Evolutionary conservation across 2,113 vertebrate species (phyloP), one percentile per base, ranked within the genome.

Genomic region (Eleginops maclovinus): DNA sequence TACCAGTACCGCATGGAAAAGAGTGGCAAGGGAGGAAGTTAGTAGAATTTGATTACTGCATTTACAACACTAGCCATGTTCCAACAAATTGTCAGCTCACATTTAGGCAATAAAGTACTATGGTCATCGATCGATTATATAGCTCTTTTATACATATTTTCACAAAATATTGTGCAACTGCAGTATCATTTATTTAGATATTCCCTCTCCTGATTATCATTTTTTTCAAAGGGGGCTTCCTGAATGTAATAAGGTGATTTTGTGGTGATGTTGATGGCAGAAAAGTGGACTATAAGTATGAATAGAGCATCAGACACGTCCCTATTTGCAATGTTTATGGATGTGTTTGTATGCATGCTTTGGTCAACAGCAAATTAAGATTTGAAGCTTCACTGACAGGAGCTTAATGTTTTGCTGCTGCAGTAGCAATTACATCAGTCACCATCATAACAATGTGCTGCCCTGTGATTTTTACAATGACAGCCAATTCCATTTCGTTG

Each of bases 1-100:
- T 98, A 98, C 88, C 98, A 99, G 91, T 97, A 98, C 87, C 96
- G 96, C 53, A 95, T 98, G 97, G 97, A 98, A 92, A 98, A 97
- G 91, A 95, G 94, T 2, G 94, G 95, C 88, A 95, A 96, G 88
- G 96, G 96, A 68, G 97, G 96, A 95, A 98, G 98, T 99, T 95
- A 74, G 98, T 94, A 85, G 17, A 43, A 2, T 15, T 49, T 21
- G 9, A 62, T 72, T 62, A 50, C 13, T 80, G 26, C 28, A 44
- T 17, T 19, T 68, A 47, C 4, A 54, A 12, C 22, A 31, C 9
- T 51, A 36, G 43, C 24, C 46, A 21, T 54, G 72, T 65, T 60
- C 17, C 43, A 58, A 72, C 43, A 66, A 54, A 44, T 28, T 40
- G 9, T 1, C 4, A 43, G 40, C 51, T 3, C 14, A 14, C n/a